Base-by-base conservation (phyloP, 2,113 vertebrate species). In the Uria aalge region DNA sequence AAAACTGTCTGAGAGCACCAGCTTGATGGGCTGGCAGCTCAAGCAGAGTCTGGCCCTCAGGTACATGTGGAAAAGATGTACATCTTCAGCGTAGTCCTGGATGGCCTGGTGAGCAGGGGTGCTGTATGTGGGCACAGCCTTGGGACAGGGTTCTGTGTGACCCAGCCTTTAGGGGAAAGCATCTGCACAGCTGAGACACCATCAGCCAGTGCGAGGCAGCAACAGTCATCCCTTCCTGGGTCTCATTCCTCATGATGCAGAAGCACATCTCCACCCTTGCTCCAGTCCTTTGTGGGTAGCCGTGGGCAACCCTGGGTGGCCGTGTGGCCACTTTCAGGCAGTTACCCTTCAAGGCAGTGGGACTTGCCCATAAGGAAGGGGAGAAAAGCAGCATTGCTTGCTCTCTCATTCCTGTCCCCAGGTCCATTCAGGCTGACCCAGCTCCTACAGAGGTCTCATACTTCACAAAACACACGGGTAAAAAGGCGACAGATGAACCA, bases 401-500 rank as follows among this genome's bases (percentile, higher is more conserved):
- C 40, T 59, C 3, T 30, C 12, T 60, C 57, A 3, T 76, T 79
- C 27, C 34, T 53, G 30, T 55, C 50, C 47, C 32, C n/a, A 2
- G 1, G 12, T 38, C n/a, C 19, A 4, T 69, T 56, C 59, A 56
- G 53, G 15, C 50, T 78, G 69, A 50, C 47, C 26, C 32, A 29
- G 62, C 68, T 83, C 3, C 0, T 40, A 3, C 26, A 48, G 85
- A 30, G 4, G 5, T 21, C 48, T 81, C 16, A 15, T 11, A 16
- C 14, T 56, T 69, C 52, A 48, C 9, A 30, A 59, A 78, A 36
- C 15, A 53, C 45, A 6, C 0, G 8, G 15, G 26, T 29, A 16
- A 77, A 87, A 80, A n/a, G 15, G 27, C 12, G 9, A 10, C 0
- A 1, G 40, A 17, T 0, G 1, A 84, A 32, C 30, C 56, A 59